These are phyloP conservation scores for Montipora capitata DNA, from an alignment of 92 coral and sea anemone genomes.

Conservation along the genomic window DNA sequence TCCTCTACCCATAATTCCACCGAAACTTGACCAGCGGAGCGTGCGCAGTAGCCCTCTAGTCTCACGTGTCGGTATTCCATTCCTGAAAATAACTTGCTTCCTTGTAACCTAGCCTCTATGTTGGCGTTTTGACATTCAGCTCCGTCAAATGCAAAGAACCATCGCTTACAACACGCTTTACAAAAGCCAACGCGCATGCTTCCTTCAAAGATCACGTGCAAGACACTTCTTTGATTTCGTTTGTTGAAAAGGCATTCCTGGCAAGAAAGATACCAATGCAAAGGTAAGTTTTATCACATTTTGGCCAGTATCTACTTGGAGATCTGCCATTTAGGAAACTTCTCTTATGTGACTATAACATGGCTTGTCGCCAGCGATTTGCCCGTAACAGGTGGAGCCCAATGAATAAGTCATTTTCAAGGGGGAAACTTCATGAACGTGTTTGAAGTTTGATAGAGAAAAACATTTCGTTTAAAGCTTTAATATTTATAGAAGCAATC, in stretches of 20 bases:
- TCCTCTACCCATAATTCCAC: conserved; percentile 88
- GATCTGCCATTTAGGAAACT: not conserved
- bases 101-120: conserved; percentile 79
- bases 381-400: too few relatives aligned
- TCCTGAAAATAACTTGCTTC: conserved; percentile 65
- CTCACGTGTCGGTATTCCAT: conserved; percentile 83
- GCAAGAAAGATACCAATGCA: not conserved
- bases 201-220: conserved; percentile 84
- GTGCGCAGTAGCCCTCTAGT: conserved; percentile 88
- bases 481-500: too few relatives aligned
- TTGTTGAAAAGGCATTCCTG: conserved; percentile 83
- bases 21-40: conserved; percentile 70
- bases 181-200: conserved; percentile 90
- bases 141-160: conserved; percentile 83
- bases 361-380: too few relatives aligned
- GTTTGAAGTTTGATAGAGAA: not conserved
- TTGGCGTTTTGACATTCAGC: conserved; percentile 56
- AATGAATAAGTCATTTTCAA: too few relatives aligned
- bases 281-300: not conserved
- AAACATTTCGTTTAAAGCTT: not conserved
- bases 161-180: conserved; percentile 82
- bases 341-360: too few relatives aligned
- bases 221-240: conserved; percentile 47
- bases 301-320: not conserved
- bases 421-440: not conserved